Conservation (phyloP, 2,113 vertebrate species). For the Cercopithecus mona region DNA sequence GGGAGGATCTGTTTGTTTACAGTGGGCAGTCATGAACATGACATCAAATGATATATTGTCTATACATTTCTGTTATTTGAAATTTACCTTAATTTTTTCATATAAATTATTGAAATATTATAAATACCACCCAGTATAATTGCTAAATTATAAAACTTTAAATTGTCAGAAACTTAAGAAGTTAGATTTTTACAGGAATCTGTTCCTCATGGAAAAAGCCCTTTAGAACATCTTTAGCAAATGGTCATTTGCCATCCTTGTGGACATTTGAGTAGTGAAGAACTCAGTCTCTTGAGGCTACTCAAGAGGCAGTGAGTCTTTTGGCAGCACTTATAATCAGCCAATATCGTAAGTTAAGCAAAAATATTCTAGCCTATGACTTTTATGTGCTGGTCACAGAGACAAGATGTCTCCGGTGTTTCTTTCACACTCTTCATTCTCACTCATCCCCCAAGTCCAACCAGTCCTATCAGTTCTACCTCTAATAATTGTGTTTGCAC, state of each 20-base stretch:
- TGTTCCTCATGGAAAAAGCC: neutral
- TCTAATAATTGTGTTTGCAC: neutral
- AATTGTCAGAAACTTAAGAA: neutral
- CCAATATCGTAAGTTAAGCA: neutral
- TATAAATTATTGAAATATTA: neutral
- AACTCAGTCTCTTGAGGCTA: neutral
- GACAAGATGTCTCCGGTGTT: neutral
- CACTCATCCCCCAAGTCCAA: fast-evolving
- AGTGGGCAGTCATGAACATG: neutral
- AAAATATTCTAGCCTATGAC: neutral
- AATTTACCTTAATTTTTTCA: neutral
- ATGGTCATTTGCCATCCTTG: neutral
- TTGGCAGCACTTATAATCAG: neutral
- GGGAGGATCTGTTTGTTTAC: too few species aligned
- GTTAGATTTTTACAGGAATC: neutral
- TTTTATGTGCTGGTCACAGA: neutral
- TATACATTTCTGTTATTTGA: neutral
- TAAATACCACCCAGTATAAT: neutral
- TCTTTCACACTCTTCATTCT: neutral
- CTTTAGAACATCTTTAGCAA: neutral
- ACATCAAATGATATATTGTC: neutral
- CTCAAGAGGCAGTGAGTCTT: neutral
- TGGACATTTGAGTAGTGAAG: neutral
- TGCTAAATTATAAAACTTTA: neutral
- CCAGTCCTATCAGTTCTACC: neutral